Base-by-base conservation (phyloP, 1,140 invertebrate genomes). In the Ptiloglossa arizonensis region DNA sequence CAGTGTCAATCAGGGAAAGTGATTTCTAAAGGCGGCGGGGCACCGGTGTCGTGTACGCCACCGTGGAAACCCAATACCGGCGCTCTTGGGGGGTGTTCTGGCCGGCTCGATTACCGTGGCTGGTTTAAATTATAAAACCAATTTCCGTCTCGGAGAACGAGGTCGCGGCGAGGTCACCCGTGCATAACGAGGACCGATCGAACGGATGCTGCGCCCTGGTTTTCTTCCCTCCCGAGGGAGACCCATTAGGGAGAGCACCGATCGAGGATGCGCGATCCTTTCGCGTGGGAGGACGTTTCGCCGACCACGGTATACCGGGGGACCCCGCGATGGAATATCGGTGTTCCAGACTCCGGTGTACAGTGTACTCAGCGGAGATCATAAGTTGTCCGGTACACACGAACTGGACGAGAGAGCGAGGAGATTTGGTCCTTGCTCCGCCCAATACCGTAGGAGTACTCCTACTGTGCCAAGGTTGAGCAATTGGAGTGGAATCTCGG, bases 1-100 rank as follows among this genome's bases (percentile, higher is more conserved):
- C 85, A 89, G 77, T 87, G 88, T 89, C 88, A 88, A 89, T 89
- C 88, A 89, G 88, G 80, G 86, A 86, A 87, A 88, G 86, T 89
- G 88, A 89, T 89, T 89, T 88, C 75, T 85, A 89, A 85, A 84
- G 82, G 62, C 38, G 63, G 46, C 29, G 41, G 22, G 35, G 19
- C 41, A 22, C 22, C 44, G 70, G 67, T 71, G 81, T 74, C 66
- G 62, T 79, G 82, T 63, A 62, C 71, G 69, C 52, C 38, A 15
- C n/a, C 48, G 27, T 15, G 48, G 66, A 79, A 74, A 83, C 77
- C 67, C 32, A 46, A 71, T 50, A 68, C 62, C 11, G 52, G 6
- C 50, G 17, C 50, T 46, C 22, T 3, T 17, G 22, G 29, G 41
- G 38, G 29, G 22, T 41, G 41, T 69, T 79, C 57, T 41, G 22